Evolutionary conservation across 2,888 invertebrate species (phyloP), one percentile per base, ranked within the genome.

Genomic region (Temnothorax ravouxi): DNA sequence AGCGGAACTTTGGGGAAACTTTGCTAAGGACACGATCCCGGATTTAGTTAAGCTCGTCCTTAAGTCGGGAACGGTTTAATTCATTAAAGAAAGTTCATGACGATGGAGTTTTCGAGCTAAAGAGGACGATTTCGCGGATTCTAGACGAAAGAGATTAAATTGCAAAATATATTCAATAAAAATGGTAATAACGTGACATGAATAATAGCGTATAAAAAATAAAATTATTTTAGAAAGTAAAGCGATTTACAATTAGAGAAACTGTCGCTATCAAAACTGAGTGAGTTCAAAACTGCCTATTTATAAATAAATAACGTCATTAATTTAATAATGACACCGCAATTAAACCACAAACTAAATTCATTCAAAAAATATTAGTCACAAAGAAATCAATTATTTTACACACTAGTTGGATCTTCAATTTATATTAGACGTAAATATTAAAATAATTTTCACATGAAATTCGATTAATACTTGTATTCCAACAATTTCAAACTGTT

Each of bases 11-110:
- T 34, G 25, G 15, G 50, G 47, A 80, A 80, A 80, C 61, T 72
- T 72, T 3, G 18, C 47, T n/a, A 47, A 74, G 59, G 6, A 72
- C 47, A 21, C 18, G 21, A 47, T 54, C 79, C 15, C 47, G 47
- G 61, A 80, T 72, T 80, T 72, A 72, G 56, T 72, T 56, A 38
- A 72, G 18, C 61, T 61, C 59, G 21, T 21, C 25, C 72, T 72
- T 61, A 80, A 61, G 59, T 38, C 25, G 47, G 18, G 71, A 34
- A 15, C 61, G 47, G 47, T 80, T 72, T 77, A 77, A 66, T 77
- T 77, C 41, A 44, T 77, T 67, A 67, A 52, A 38, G 21, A 41
- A 77, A 77, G 77, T 77, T 77, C 25, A 13, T 41, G 41, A 66
- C 67, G 66, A 29, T 64, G 25, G 34, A 34, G 34, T 61, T 66